Evolutionary conservation across 2,797 vertebrate genomes (phyloP), one percentile per base, ranked within the genome.

Genomic region (Mionectes olivaceus): DNA sequence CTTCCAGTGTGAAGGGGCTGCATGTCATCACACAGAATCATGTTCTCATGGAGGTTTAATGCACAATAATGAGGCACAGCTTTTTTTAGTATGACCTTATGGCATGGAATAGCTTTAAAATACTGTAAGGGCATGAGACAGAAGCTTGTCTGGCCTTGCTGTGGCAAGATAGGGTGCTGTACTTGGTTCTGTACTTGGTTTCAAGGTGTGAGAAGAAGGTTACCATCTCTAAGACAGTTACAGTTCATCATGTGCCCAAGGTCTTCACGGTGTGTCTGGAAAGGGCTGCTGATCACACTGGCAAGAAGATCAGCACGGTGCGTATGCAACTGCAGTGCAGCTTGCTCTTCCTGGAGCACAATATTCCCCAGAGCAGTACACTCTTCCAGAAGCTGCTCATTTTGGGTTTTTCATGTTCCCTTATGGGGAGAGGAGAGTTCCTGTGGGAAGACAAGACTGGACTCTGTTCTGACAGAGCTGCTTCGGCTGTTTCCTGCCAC

Each of bases 231-330:
- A 99, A 99, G 96, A 98, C 98, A 91, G 98, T 99, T 86, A 99
- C 99, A 83, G 98, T 99, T 84, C 99, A 99, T 84, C 97, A 98
- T 83, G 98, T 97, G 60, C 98, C 99, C 56, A 99, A 99, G 47
- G 99, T 99, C 67, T 98, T 99, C 79, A 99, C 99, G 1, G 97
- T 99, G 46, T 99, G 99, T 69, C 97, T 99, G 56, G 99, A 99
- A 97, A 98, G 99, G 37, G 99, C 99, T 96, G 98, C 98, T 49
- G 98, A 98, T 97, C 99, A 98, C 94, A 99, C 97, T 23, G 99
- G 99, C 84, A 98, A 98, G 82, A 99, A 99, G 98, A 98, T 99
- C 75, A 98, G 98, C 81, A 99, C 99, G 99, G 99, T 99, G 93
- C 19, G 93, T 57, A 63, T 75, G 15, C 46, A 35, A 43, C 12